Conservation (phyloP, 30 jellyfish, hydroid and myxozoan species). For the Hydractinia echinata region DNA sequence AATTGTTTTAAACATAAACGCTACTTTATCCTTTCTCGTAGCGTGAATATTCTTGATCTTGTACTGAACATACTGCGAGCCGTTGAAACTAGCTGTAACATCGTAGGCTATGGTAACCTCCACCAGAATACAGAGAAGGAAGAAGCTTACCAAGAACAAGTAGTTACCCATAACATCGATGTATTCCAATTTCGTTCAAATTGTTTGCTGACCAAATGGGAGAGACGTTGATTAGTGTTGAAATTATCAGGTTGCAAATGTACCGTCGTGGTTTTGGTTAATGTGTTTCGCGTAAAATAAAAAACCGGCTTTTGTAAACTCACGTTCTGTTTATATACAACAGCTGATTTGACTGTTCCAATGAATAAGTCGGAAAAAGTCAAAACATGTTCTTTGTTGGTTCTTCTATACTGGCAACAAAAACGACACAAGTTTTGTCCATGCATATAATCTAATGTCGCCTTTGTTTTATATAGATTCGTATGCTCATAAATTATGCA, state of each 20-base stretch:
- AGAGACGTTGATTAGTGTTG: too few species aligned
- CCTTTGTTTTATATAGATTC: constrained; percentile 9
- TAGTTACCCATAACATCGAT: too few species aligned
- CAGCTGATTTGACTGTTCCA: constrained; percentile 3
- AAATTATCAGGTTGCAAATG: too few species aligned
- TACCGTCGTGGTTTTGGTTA: too few species aligned
- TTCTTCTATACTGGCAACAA: neutral
- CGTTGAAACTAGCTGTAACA: constrained; percentile 38
- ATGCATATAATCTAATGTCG: constrained; percentile 9
- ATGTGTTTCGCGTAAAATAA: too few species aligned
- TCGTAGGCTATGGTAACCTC: constrained; percentile 6
- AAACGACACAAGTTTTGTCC: constrained; percentile 18
- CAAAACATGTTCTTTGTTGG: neutral
- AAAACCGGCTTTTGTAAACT: neutral
- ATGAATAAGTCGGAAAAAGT: constrained; percentile 9
- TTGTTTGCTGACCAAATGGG: too few species aligned
- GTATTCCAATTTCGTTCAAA: too few species aligned
- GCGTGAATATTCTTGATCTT: constrained; percentile 2
- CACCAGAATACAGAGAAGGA: neutral
- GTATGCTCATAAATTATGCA: neutral
- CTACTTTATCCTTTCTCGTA: constrained; percentile 53
- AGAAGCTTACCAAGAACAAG: neutral
- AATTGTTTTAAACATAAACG: constrained; percentile 63
- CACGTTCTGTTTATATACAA: neutral
- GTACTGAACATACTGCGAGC: constrained; percentile 14